Evolutionary conservation across 2,888 invertebrate genomes (phyloP).

Genomic region (Xestia sexstrigata): DNA sequence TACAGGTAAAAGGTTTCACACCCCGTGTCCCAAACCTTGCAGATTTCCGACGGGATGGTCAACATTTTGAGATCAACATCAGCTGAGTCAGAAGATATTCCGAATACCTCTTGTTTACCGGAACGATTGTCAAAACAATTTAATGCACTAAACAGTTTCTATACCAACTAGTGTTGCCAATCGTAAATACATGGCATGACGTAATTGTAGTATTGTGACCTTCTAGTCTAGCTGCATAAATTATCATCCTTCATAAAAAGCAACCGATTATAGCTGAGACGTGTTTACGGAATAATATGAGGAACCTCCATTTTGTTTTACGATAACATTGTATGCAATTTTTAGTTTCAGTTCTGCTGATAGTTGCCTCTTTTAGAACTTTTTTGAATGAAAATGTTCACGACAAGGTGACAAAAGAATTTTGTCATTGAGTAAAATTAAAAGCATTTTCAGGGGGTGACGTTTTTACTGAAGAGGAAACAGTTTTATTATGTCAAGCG

Average conservation of each 20-base stretch:
- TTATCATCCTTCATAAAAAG: conserved; percentile 58
- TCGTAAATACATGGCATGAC: conserved; percentile 46
- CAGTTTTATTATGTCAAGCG: neutral
- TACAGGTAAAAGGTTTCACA: conserved; percentile 9
- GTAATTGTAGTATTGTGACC: conserved; percentile 49
- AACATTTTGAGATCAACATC: conserved; percentile 15
- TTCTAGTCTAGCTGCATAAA: conserved; percentile 55
- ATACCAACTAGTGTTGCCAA: conserved; percentile 46
- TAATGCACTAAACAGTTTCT: conserved; percentile 28
- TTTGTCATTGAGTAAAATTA: conserved; percentile 1
- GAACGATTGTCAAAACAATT: conserved; percentile 44
- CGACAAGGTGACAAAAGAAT: neutral
- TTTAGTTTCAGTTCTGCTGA: conserved; percentile 11
- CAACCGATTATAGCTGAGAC: conserved; percentile 46
- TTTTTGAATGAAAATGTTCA: conserved; percentile 2
- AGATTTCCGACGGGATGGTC: neutral
- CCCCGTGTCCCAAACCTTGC: neutral
- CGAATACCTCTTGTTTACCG: conserved; percentile 13
- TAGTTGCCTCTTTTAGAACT: neutral
- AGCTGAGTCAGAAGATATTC: conserved; percentile 3
- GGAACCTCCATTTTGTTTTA: conserved; percentile 55
- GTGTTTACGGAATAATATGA: conserved; percentile 40
- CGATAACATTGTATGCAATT: conserved; percentile 69
- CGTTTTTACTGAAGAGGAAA: conserved; percentile 9
- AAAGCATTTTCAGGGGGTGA: conserved; percentile 3